phyloP scores from a whole-genome alignment of 2,888 invertebrate genomes.

The Drosophila neonasuta region DNA sequence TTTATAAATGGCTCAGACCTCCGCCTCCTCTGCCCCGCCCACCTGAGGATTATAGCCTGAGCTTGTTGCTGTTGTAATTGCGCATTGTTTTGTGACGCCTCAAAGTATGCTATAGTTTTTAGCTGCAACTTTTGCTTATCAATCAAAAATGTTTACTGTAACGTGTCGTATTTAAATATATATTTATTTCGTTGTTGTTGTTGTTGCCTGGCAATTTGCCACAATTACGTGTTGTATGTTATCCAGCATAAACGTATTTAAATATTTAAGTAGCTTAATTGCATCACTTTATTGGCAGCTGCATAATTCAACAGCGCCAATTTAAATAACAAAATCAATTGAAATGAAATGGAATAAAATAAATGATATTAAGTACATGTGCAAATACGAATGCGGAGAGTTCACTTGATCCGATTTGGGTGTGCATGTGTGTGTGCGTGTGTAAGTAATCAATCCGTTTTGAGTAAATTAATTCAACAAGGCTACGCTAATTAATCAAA shows the following conservation, averaged over 20 bases:
- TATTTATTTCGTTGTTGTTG: not conserved
- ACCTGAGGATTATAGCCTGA: constrained; percentile 40
- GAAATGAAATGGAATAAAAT: constrained; percentile 10
- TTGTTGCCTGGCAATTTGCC: constrained; percentile 3
- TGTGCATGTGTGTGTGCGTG: not conserved
- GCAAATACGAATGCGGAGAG: not conserved
- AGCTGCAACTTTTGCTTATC: not conserved
- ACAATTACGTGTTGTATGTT: not conserved
- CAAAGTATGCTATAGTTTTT: constrained; percentile 36
- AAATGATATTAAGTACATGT: constrained; percentile 36
- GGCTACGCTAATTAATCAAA: constrained; percentile 20
- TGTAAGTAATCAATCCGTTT: constrained; percentile 20
- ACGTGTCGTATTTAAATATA: not conserved
- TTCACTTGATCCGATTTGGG: constrained; percentile 5
- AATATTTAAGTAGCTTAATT: constrained; percentile 67
- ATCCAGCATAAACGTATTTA: constrained; percentile 33
- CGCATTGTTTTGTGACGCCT: constrained; percentile 13
- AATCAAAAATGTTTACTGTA: constrained; percentile 5
- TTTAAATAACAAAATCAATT: not conserved
- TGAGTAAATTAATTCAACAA: constrained; percentile 25
- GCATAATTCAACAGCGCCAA: constrained; percentile 44
- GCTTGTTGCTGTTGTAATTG: constrained; percentile 37
- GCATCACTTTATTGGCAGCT: constrained; percentile 40
- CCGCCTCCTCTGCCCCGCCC: constrained; percentile 5
- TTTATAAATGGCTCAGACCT: constrained; percentile 40